phyloP scores from a whole-genome alignment of 2,888 invertebrate genomes.

The Limnephilus lunatus region DNA sequence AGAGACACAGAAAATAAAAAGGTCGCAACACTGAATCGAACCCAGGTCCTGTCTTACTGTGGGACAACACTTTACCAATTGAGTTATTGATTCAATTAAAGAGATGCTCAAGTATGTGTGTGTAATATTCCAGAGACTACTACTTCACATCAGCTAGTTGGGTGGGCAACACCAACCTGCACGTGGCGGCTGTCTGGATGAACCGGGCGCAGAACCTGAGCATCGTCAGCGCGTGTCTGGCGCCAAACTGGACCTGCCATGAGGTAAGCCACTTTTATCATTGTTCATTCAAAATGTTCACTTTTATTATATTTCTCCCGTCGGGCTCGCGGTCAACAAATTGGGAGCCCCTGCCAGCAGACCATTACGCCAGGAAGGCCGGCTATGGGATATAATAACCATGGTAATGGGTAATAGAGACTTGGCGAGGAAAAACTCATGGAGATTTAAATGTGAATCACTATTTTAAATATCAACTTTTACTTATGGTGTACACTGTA shows the following conservation, averaged over 20 bases:
- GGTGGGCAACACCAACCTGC: slow-evolving; percentile 87
- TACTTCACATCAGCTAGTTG: slow-evolving; percentile 95
- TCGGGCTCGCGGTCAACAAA: background rate
- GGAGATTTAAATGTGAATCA: no score
- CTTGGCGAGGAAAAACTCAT: no score
- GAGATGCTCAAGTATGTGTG: slow-evolving; percentile 64
- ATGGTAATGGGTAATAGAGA: no score
- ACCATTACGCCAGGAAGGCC: background rate
- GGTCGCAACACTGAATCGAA: no score
- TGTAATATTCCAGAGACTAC: slow-evolving; percentile 84
- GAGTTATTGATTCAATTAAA: no score
- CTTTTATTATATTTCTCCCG: background rate
- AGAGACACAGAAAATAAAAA: no score
- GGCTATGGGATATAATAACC: no score
- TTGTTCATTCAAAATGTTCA: background rate
- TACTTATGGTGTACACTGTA: no score
- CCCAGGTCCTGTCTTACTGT: no score
- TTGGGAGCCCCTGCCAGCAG: background rate
- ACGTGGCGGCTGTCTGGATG: slow-evolving; percentile 94
- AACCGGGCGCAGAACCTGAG: slow-evolving; percentile 95
- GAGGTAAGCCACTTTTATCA: slow-evolving; percentile 78
- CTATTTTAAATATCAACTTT: no score
- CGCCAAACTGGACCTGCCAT: slow-evolving; percentile 89
- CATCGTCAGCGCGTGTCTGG: slow-evolving; percentile 90
- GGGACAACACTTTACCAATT: no score